Base-by-base conservation (phyloP, 2,797 vertebrate genomes). In the Aplochiton taeniatus region DNA sequence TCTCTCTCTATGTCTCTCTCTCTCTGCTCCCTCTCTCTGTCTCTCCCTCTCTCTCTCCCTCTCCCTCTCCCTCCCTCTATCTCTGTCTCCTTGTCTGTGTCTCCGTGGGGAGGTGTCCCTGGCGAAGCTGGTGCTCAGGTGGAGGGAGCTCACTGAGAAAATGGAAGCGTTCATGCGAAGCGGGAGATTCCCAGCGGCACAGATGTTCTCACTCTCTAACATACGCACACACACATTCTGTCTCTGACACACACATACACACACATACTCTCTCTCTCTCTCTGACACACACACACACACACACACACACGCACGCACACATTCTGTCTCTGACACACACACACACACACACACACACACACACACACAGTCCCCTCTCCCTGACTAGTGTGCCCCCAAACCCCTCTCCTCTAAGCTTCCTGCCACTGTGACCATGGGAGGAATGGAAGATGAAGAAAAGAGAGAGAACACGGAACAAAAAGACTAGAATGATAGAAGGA, bases 81-180 rank as follows among this genome's bases (percentile, higher is more conserved):
- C 18, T 54, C 20, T 17, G 42, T 45, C 18, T 54, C 20, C 11
- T 43, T 45, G 45, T 8, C 44, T 18, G 18, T 41, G 9, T 20
- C 11, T 17, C 19, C 17, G 2, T n/a, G 14, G 11, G 56, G 48
- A 13, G 42, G 11, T 18, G 12, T 42, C 10, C 17, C 19, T 31
- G 12, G 46, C 14, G 42, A 17, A 56, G 53, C 13, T 61, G 18
- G 61, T 70, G 65, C 65, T 54, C 71, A 69, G 65, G 62, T 75
- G 76, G 62, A 71, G 53, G 53, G 43, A 53, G 13, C 51, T 65
- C 58, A 57, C 52, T 16, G 18, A 69, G 51, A 74, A 59, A 72
- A 70, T 74, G 48, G 65, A 80, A 69, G 65, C 60, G 49, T 65
- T 69, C 49, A 74, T 66, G 65, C 57, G 41, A 16, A 74, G 63